phyloP scores from a whole-genome alignment of 53 echinoderm and acorn worm genomes.

The Henricia sp. region DNA sequence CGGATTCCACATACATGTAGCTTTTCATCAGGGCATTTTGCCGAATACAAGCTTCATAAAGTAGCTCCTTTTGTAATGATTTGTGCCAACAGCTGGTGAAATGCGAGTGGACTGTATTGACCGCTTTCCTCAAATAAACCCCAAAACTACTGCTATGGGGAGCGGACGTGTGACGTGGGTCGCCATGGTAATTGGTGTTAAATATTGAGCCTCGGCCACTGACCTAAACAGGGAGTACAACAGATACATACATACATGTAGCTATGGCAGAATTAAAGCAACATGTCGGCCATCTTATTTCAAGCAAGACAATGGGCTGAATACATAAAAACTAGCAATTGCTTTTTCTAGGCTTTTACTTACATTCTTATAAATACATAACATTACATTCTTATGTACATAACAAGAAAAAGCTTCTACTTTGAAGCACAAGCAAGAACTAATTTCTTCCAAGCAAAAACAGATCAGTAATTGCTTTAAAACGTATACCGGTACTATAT shows the following conservation, averaged over 20 bases:
- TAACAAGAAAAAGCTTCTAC: too few relatives aligned
- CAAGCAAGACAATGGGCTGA: too few relatives aligned
- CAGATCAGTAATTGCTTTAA: too few relatives aligned
- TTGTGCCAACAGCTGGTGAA: slow-evolving; percentile 47
- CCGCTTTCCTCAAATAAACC: not conserved
- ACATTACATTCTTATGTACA: too few relatives aligned
- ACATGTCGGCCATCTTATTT: too few relatives aligned
- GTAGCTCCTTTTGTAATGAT: slow-evolving; percentile 4
- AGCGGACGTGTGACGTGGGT: not conserved
- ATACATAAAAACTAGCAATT: too few relatives aligned
- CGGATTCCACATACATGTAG: not conserved
- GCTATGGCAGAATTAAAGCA: not conserved
- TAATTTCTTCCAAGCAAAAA: too few relatives aligned
- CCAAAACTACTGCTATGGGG: not conserved
- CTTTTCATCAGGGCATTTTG: not conserved
- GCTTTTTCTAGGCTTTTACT: too few relatives aligned
- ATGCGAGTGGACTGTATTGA: slow-evolving; percentile 7
- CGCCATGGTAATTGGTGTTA: not conserved
- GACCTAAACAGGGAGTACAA: not conserved
- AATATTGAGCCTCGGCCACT: not conserved
- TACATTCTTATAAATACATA: too few relatives aligned
- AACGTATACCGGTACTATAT: too few relatives aligned
- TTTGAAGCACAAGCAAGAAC: too few relatives aligned
- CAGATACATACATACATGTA: not conserved
- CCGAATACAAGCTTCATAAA: not conserved